Base-by-base conservation (phyloP, 2,113 vertebrate genomes). In the Hemiscyllium ocellatum region DNA sequence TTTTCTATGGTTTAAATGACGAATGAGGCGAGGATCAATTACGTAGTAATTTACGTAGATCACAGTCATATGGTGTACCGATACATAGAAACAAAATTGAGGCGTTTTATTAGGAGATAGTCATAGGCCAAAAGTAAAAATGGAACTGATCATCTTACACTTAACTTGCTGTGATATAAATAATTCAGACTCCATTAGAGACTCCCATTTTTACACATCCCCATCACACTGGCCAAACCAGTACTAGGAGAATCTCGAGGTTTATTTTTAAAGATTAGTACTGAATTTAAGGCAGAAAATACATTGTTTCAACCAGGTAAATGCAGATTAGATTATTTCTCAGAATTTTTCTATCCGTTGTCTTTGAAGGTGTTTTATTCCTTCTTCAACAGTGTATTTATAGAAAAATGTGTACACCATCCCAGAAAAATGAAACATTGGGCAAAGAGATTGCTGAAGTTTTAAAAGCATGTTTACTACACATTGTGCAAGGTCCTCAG, bases 131-230 rank as follows among this genome's bases (percentile, higher is more conserved):
- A 29, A 47, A 56, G 8, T 90, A 90, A 90, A 90, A 90, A 90
- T 90, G 52, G 87, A 90, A 90, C 26, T 56, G 87, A 90, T 90
- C 47, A 90, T 90, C 24, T 90, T 90, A 90, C 87, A 90, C 87
- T 90, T 90, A 90, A 90, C 87, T 61, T 90, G 26, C 37, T 83
- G 80, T 83, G 52, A 56, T 90, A 90, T 33, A 90, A 56, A 90
- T 90, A 90, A 61, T 52, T 52, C 56, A 29, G 56, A 29, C 52
- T 61, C 50, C 52, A 61, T 24, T 13, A 89, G 86, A 52, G 24
- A 90, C 15, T 61, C 33, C 24, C 87, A 90, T 13, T 29, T 90
- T 90, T 90, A 17, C 87, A 90, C 50, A 90, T 89, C 20, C 24
- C 47, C 22, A 56, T 89, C 24, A 89, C 26, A 29, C 3, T 13